Evolutionary conservation across 2,113 vertebrate species (phyloP), one percentile per base, ranked within the genome.

Genomic region (Gallinago jamesoni): DNA sequence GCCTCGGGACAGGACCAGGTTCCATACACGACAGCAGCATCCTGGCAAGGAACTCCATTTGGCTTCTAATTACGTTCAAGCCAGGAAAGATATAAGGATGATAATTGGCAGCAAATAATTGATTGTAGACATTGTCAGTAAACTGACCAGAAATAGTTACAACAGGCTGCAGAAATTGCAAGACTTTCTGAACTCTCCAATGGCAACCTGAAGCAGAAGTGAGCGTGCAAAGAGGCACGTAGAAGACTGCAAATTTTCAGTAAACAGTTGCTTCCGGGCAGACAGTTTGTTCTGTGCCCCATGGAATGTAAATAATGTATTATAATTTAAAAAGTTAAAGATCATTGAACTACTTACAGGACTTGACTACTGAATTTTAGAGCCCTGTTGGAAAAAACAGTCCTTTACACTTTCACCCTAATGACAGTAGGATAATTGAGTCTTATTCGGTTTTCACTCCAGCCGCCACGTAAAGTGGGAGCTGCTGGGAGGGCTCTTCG

Each of bases 221-320:
- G 68, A 64, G 73, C 55, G 50, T 83, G 55, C 75, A 33, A 2
- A 83, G n/a, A 70, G 79, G 62, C 75, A 41, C 2, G 8, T 7
- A 1, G 5, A 6, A 53, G 30, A 23, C 52, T 12, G 1, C 28
- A 10, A 4, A 14, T 74, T 57, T 69, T 50, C 69, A 43, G 66
- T 45, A 39, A 69, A 77, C 5, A 13, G 25, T 37, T 83, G 80
- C 66, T 59, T 64, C 92, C 90, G 68, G 79, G 63, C 84, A 81
- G 81, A 76, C 52, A 11, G 43, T 77, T 81, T 77, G 70, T 45
- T 89, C 75, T 60, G n/a, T 41, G 94, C 84, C 83, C 96, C 31
- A 50, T 59, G 85, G 77, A 83, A 33, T 93, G 97, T 96, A 97
- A 96, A 97, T 89, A 92, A 33, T 80, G 92, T 96, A 93, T 90